phyloP scores from a whole-genome alignment of 2,888 invertebrate species.

The Polydrusus tereticollis region DNA sequence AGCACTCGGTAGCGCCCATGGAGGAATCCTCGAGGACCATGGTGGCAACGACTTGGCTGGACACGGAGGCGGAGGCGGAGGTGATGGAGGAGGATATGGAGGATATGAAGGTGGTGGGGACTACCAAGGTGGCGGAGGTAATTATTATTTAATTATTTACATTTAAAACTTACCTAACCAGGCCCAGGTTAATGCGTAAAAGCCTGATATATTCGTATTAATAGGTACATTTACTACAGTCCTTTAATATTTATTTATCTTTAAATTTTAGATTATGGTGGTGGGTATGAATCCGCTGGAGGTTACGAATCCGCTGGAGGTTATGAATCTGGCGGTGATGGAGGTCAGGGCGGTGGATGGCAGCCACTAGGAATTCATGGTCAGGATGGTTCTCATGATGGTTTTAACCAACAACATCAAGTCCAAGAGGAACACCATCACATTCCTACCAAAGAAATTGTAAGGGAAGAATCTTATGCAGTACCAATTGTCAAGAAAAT shows the following conservation, averaged over 20 bases:
- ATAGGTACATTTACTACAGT: too few relatives aligned
- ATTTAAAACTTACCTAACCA: not conserved
- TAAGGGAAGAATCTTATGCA: slow-evolving; percentile 77
- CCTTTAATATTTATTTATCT: not conserved
- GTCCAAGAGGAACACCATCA: slow-evolving; percentile 70
- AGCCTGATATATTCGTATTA: too few relatives aligned
- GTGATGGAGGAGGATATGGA: slow-evolving; percentile 29
- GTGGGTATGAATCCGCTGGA: too few relatives aligned
- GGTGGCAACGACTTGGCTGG: slow-evolving; percentile 50
- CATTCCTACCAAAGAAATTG: slow-evolving; percentile 73
- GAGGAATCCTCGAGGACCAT: slow-evolving; percentile 57
- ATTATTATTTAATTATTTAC: not conserved
- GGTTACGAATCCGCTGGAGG: slow-evolving; percentile 38
- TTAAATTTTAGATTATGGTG: slow-evolving; percentile 35
- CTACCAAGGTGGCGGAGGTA: slow-evolving; percentile 34
- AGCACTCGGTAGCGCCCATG: slow-evolving; percentile 56
- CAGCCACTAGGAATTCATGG: slow-evolving; percentile 45
- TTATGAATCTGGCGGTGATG: slow-evolving; percentile 39
- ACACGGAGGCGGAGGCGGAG: slow-evolving; percentile 43
- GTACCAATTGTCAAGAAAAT: slow-evolving; percentile 80
- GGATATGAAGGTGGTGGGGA: slow-evolving; percentile 28
- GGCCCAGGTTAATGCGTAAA: too few relatives aligned
- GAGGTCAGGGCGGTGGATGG: slow-evolving; percentile 54
- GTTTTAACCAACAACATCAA: slow-evolving; percentile 69
- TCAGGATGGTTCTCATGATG: slow-evolving; percentile 59